Base-by-base conservation (phyloP, 2,888 invertebrate genomes). In the Vanessa cardui region DNA sequence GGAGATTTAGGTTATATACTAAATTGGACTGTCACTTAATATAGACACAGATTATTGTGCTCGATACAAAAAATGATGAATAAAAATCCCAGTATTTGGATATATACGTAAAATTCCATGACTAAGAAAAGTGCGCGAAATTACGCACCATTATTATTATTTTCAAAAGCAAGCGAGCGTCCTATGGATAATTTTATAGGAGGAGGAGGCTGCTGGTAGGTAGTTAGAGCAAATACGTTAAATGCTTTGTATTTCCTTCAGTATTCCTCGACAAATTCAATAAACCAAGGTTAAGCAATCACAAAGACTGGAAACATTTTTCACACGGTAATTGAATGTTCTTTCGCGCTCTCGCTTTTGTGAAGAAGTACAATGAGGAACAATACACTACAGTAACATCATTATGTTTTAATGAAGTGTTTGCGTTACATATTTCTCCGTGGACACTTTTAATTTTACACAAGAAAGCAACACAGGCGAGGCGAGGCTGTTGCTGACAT, bases 381-480 rank as follows among this genome's bases (percentile, higher is more conserved):
- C 47, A 61, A 20, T 26, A 61, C 33, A 66, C 54, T 66, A 56
- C 33, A 15, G 61, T 50, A 49, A 50, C 66, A 54, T 56, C 45
- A 39, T 56, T 61, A 62, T 18, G 60, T 61, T 59, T 66, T 67
- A 52, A 63, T 54, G 67, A 63, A 67, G 58, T 59, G 46, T 59
- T 67, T 63, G 58, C 44, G 39, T 66, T 61, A 54, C 45, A 58
- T 45, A 67, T 50, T 63, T 59, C 63, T 58, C 39, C 39, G 63
- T 52, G 54, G 67, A 63, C 54, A 15, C 15, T 59, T 58, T 66
- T 64, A 61, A 64, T 69, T 62, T 33, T 69, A 62, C 49, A 64
- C 21, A 56, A 56, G 56, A 65, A 59, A 52, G 45, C 54, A 47
- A 52, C 31, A 8, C 44, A 52, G 12, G 6, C 49, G 31, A 63